These are phyloP conservation scores for Australoheros facetus DNA, from an alignment of 2,797 vertebrate species.

Conservation along the genomic window DNA sequence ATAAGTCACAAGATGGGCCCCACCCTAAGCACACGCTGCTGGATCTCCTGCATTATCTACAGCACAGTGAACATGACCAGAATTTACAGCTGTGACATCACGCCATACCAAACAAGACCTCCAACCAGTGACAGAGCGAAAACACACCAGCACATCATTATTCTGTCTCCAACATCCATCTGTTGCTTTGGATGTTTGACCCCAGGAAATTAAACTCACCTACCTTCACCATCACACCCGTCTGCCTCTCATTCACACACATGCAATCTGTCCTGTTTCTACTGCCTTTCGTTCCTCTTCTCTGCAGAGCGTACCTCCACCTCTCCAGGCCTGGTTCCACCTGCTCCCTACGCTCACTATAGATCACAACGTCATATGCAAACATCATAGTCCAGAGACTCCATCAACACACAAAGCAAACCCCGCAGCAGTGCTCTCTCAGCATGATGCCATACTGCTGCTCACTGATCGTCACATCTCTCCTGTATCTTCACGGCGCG, in stretches of 20 bases:
- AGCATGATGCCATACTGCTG: neutral
- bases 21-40: neutral
- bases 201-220: too few relatives aligned
- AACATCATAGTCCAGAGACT: neutral
- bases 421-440: neutral
- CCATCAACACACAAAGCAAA: too few relatives aligned
- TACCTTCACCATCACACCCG: too few relatives aligned
- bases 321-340: neutral
- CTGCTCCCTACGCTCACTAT: too few relatives aligned
- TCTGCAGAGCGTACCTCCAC: rapidly evolving
- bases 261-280: neutral
- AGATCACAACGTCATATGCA: neutral
- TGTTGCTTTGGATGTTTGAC: too few relatives aligned
- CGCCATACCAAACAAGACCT: neutral
- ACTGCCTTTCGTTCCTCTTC: neutral
- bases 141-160: neutral
- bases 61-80: neutral
- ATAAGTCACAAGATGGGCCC: neutral
- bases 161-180: too few relatives aligned
- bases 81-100: rapidly evolving
- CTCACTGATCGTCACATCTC: neutral
- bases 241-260: neutral
- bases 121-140: rapidly evolving
- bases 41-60: neutral
- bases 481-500: neutral